Evolutionary conservation across 2,888 invertebrate species (phyloP), one percentile per base, ranked within the genome.

Genomic region (Temnothorax rugatulus): DNA sequence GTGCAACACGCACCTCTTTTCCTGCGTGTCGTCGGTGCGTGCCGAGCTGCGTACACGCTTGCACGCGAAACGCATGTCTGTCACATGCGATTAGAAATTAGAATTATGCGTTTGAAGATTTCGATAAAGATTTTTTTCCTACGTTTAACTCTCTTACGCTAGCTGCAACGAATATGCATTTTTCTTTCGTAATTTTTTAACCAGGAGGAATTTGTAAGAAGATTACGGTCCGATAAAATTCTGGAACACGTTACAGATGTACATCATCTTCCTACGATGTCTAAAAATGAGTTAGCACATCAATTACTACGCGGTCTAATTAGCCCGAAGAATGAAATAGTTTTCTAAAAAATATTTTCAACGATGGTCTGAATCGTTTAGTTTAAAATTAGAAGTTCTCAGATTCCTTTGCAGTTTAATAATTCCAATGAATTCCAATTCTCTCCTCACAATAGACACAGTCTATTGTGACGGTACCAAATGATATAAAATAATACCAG

Each of bases 1-100:
- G 82, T 75, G 63, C 52, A 11, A 29, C 75, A 50, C 76, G 76
- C 82, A 29, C 44, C 44, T 52, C 29, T 81, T 54, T 44, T 29
- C n/a, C 21, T 21, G 54, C 63, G 18, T 59, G 34, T 50, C 47
- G 34, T 50, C 47, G 41, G 25, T 66, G 69, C 77, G 57, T 59
- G 34, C 44, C 25, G 59, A 29, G 44, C 44, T 63, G 38, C 63
- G 76, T 34, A 25, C 8, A 34, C n/a, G 44, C 41, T 59, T 44
- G 29, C 61, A 13, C 25, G 41, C 41, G 41, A 68, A 68, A 76
- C 34, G 38, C 50, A 34, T 8, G 69, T 29, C 52, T 21, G 66
- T 68, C 44, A 34, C 11, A 18, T 41, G 59, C 18, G 13, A 73
- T 25, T 29, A 29, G 29, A 29, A 29, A 41, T 54, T 11, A 75